Conservation (phyloP, 2,888 invertebrate genomes). For the Melanophora roralis region DNA sequence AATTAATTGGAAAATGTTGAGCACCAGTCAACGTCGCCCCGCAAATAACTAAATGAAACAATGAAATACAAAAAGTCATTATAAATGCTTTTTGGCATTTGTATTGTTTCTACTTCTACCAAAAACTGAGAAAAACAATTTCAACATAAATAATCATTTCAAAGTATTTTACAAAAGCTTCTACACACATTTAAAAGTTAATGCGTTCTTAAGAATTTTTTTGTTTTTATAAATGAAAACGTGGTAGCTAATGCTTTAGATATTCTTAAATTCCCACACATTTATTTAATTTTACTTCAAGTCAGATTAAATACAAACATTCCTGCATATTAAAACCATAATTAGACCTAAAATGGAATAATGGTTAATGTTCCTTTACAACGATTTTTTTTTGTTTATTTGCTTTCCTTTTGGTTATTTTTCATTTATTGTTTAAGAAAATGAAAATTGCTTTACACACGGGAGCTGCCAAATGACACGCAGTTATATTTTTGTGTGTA, state of each 20-base stretch:
- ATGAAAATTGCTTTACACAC: constrained; percentile 23
- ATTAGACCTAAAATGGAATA: constrained; percentile 45
- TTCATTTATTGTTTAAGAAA: constrained; percentile 15
- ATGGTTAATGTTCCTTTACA: constrained; percentile 13
- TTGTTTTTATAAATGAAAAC: background rate
- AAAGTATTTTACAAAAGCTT: constrained; percentile 12
- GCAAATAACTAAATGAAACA: background rate
- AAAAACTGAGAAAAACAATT: no score
- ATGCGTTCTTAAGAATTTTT: background rate
- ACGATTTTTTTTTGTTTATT: background rate
- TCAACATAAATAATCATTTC: constrained; percentile 47
- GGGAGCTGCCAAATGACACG: constrained; percentile 38
- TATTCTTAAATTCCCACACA: background rate
- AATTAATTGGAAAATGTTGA: constrained; percentile 42
- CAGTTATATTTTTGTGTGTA: constrained; percentile 1
- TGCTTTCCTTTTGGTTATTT: background rate
- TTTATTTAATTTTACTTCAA: constrained; percentile 2
- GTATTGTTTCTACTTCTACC: background rate
- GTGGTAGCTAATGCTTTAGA: background rate
- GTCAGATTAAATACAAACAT: background rate
- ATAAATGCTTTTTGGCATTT: constrained; percentile 18
- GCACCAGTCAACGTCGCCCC: background rate
- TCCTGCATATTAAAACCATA: constrained; percentile 19
- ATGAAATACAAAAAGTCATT: constrained; percentile 31
- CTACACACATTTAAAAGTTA: background rate